phyloP scores from a whole-genome alignment of 2,113 vertebrate genomes.

The Petaurus breviceps region DNA sequence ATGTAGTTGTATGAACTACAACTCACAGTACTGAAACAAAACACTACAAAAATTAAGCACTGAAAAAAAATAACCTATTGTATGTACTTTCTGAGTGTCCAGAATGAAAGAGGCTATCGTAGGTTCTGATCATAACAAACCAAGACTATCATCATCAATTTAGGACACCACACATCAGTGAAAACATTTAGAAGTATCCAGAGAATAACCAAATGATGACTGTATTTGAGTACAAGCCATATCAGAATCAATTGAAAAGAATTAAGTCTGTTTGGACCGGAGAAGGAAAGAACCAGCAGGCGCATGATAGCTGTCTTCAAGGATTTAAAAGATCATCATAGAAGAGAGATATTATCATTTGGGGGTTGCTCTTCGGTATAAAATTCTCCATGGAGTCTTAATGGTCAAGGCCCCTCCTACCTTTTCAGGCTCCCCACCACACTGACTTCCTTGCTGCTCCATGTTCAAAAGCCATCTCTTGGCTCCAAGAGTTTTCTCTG shows the following conservation, averaged over 20 bases:
- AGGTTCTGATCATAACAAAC: background rate
- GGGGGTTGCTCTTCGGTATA: background rate
- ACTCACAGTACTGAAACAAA: background rate
- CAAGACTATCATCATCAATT: background rate
- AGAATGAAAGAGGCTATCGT: background rate
- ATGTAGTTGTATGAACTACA: background rate
- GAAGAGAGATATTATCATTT: background rate
- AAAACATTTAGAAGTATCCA: background rate
- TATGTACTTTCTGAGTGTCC: background rate
- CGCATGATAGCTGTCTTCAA: background rate
- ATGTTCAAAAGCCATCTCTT: background rate
- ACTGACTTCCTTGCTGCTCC: background rate
- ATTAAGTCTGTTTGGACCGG: background rate
- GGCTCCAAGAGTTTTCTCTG: too few species aligned
- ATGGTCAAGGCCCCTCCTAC: background rate
- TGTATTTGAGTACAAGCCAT: background rate
- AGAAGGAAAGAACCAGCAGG: background rate
- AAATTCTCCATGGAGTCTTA: background rate
- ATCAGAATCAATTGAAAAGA: background rate
- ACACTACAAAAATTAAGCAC: background rate
- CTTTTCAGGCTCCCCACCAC: background rate
- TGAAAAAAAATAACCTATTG: background rate
- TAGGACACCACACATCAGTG: background rate
- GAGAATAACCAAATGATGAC: background rate
- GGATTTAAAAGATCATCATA: background rate